phyloP scores from a whole-genome alignment of 2,113 vertebrate genomes.

The Varanus salvator region DNA sequence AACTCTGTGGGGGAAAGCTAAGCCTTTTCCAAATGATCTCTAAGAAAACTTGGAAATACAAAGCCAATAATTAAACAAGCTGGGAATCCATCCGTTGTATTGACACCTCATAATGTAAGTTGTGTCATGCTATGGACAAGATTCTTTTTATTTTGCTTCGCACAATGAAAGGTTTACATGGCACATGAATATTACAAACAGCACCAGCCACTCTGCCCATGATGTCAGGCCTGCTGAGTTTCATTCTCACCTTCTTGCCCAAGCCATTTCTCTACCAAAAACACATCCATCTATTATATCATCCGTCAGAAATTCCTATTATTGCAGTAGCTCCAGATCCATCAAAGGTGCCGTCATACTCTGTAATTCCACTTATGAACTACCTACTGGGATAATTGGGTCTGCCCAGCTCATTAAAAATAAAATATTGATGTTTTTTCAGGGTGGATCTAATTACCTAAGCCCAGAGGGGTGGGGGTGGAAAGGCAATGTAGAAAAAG shows the following conservation, averaged over 20 bases:
- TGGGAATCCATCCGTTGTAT: neutral
- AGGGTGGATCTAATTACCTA: constrained; percentile 70
- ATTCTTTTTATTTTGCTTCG: neutral
- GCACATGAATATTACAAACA: neutral
- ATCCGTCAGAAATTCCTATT: constrained; percentile 64
- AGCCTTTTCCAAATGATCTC: neutral
- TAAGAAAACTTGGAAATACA: neutral
- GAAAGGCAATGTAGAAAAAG: constrained; percentile 50
- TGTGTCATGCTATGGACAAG: neutral
- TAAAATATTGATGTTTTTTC: constrained; percentile 75
- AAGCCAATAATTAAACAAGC: neutral
- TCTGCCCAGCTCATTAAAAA: constrained; percentile 74
- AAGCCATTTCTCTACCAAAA: constrained; percentile 42
- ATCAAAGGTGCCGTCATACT: constrained; percentile 63
- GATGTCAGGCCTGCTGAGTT: constrained; percentile 21
- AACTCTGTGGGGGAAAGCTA: neutral
- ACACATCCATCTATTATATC: constrained; percentile 58
- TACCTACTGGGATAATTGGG: constrained; percentile 70
- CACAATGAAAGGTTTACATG: neutral
- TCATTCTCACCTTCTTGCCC: constrained; percentile 45
- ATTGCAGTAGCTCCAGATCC: constrained; percentile 62
- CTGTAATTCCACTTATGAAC: constrained; percentile 68
- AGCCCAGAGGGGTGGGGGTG: constrained; percentile 53
- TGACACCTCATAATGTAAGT: neutral
- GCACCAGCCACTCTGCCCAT: neutral